Evolutionary conservation across 2,113 vertebrate genomes (phyloP), one percentile per base, ranked within the genome.

Genomic region (Hippopotamus amphibius): DNA sequence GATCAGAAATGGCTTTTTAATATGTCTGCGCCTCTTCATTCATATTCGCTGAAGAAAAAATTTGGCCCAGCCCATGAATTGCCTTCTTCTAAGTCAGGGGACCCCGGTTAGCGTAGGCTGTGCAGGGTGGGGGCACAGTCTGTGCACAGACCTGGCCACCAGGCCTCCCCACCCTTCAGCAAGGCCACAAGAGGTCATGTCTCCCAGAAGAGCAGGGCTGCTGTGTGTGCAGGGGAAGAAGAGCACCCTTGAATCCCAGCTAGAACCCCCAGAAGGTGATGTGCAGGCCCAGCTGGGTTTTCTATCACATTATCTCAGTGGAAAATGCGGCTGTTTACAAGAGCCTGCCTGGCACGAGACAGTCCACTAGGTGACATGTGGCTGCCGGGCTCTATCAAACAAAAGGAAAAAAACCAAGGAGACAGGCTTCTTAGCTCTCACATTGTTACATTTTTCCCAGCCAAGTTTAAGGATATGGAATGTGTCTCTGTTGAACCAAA

Each of bases 401-500:
- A 68, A 55, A 88, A n/a, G 17, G 11, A 33, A 61, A 21, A 48
- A 41, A 83, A 66, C 33, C 71, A 9, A 82, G 43, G 76, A 84
- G 30, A 48, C n/a, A 16, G 37, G 41, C 2, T 72, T 84, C 65
- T 79, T 90, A 84, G 59, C 66, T 37, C 12, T 92, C 41, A 6
- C 12, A 24, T 50, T 85, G 26, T 85, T 92, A 5, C 21, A 0
- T 37, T 55, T 92, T 77, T n/a, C 46, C 77, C 46, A 66, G 65
- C 11, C 19, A 69, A 65, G 6, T 50, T n/a, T 16, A 85, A 41
- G 21, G 21, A 26, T 68, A n/a, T 24, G 33, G 41, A 37, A 69
- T 65, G 28, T 84, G 84, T 90, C 53, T 15, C 7, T 28, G 50
- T 89, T 87, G 26, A 89, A 71, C 26, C 46, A 74, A 91, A 89